Conservation (phyloP, 2,113 vertebrate genomes). For the Scophthalmus maximus region DNA sequence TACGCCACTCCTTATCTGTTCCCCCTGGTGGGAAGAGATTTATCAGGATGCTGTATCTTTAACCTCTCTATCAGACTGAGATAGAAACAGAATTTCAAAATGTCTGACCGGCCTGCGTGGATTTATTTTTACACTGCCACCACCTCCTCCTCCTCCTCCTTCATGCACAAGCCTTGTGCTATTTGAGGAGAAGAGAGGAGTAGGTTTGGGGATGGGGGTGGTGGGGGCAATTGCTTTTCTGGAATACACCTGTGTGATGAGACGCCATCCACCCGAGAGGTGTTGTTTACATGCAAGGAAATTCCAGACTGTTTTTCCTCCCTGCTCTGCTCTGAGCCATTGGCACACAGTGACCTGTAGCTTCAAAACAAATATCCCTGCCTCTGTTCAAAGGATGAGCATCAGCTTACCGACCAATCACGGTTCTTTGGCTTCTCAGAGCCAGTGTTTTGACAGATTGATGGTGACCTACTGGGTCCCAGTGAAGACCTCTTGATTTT, state of each 20-base stretch:
- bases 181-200: slow-evolving; percentile 47
- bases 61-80: slow-evolving; percentile 86
- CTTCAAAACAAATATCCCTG: slow-evolving; percentile 65
- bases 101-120: slow-evolving; percentile 68
- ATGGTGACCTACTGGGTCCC: slow-evolving; percentile 55
- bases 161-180: slow-evolving; percentile 40
- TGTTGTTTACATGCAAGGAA: slow-evolving; percentile 50
- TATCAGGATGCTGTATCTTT: slow-evolving; percentile 94
- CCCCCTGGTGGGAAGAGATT: slow-evolving; percentile 89
- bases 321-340: slow-evolving; percentile 22
- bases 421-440: background rate
- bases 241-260: slow-evolving; percentile 59
- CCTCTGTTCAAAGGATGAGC: slow-evolving; percentile 55
- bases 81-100: slow-evolving; percentile 82
- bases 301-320: slow-evolving; percentile 48
- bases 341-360: slow-evolving; percentile 65
- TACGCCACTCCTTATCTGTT: slow-evolving; percentile 90
- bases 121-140: slow-evolving; percentile 79
- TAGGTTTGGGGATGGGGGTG: slow-evolving; percentile 23
- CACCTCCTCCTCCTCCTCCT: slow-evolving; percentile 30
- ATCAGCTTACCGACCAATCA: slow-evolving; percentile 41
- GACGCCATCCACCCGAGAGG: slow-evolving; percentile 33
- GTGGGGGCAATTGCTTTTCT: slow-evolving; percentile 10
- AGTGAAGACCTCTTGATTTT: slow-evolving; percentile 56
- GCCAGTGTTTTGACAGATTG: slow-evolving; percentile 71